Base-by-base conservation (phyloP, 2,113 vertebrate genomes). In the Erinaceus europaeus region DNA sequence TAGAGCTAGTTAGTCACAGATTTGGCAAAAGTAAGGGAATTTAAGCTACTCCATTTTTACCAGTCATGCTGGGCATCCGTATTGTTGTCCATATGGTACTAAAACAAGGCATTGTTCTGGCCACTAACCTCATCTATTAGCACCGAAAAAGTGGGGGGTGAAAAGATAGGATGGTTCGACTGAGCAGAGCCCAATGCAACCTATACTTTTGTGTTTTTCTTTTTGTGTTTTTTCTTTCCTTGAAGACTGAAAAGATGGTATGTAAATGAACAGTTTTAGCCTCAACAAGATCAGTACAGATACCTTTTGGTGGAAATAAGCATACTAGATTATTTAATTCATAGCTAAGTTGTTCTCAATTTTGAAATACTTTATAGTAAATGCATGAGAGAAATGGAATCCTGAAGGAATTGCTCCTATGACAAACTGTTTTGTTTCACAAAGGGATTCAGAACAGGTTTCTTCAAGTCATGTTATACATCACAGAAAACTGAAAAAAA, bases 61-160 rank as follows among this genome's bases (percentile, higher is more conserved):
- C 44, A 86, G 48, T 34, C 93, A 92, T 79, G 52, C 83, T 90
- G 80, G 13, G 81, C 84, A 23, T 61, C 93, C 84, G 73, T 78
- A 90, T 0, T 90, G 89, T 82, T 88, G 48, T 21, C 95, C 95
- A 90, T 91, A 94, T 68, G 90, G 75, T 90, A 72, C 65, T 69
- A 92, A 46, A 75, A 62, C 82, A 75, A 42, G 94, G 53, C 78
- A 94, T 0, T 0, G 2, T 67, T 89, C 65, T 29, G 61, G 38
- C 62, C 84, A 92, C 74, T 77, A 81, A 9, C 52, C 57, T 78
- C 71, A 71, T 59, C 44, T 86, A 5, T 2, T 68, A 88, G 84
- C 46, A 74, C 17, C 64, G 27, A 36, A 46, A 32, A 0, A 76
- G 90, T 29, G 65, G 36, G 44, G 12, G 79, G 59, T 72, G 84